Evolutionary conservation across 2,888 invertebrate species (phyloP).

Genomic region (Uloborus plumipes): DNA sequence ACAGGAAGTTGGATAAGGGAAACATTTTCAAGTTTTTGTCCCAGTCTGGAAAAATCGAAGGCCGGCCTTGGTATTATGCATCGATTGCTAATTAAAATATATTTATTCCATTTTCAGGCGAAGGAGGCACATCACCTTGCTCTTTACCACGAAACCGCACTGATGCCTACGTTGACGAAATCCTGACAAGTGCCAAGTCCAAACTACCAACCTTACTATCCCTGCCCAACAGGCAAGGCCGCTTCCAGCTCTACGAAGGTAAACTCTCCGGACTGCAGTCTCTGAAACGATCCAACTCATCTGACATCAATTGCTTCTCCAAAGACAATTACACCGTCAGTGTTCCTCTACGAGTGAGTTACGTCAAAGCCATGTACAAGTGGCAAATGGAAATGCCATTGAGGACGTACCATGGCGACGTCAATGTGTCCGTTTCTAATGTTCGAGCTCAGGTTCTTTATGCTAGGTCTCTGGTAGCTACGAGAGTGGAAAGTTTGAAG

Average conservation of each 20-base stretch:
- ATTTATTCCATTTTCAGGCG: background rate
- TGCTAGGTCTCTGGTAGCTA: background rate
- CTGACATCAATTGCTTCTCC: background rate
- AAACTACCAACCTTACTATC: background rate
- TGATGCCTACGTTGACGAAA: background rate
- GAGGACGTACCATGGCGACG: slow-evolving; percentile 5
- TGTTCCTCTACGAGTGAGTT: background rate
- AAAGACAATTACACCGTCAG: background rate
- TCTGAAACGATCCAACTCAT: background rate
- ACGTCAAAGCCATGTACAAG: slow-evolving; percentile 9
- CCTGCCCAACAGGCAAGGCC: background rate
- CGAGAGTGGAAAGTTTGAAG: background rate
- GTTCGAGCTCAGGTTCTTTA: background rate
- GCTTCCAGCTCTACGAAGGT: slow-evolving; percentile 10
- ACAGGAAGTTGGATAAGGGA: no score
- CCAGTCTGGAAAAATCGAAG: no score
- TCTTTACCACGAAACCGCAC: background rate
- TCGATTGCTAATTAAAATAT: no score
- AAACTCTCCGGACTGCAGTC: background rate
- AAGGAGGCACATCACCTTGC: background rate
- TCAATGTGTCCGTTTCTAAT: background rate
- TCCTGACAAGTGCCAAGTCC: background rate
- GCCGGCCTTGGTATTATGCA: no score
- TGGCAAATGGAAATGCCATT: slow-evolving; percentile 17
- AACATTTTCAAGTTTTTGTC: no score